A percentile compares a stretch with the other conserved stretches of the same genome.
These are phyloP conservation scores for Schizothorax lantsangensis DNA, from an alignment of 2,797 vertebrate genomes.

Conservation along the genomic window DNA sequence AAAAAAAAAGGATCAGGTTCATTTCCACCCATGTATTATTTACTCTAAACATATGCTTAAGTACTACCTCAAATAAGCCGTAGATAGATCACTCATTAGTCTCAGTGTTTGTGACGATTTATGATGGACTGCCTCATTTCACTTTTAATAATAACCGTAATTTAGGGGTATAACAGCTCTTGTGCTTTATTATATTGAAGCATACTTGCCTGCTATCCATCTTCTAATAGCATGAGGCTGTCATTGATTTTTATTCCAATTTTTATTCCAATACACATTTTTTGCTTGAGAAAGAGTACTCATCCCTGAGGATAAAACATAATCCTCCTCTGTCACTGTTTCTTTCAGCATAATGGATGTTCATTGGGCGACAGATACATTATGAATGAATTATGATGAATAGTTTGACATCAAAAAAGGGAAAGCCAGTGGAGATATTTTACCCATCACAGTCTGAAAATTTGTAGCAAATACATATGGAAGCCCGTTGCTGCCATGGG, in stretches of 20 bases:
- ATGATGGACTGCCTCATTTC: constrained; percentile 69
- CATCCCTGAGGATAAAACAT: constrained; percentile 19
- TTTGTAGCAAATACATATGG: background rate
- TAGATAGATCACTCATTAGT: constrained; percentile 56
- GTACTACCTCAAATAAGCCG: too few relatives aligned
- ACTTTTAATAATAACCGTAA: constrained; percentile 70
- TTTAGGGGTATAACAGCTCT: constrained; percentile 66
- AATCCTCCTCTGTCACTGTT: constrained; percentile 1
- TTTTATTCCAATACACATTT: constrained; percentile 10
- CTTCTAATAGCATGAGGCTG: constrained; percentile 60
- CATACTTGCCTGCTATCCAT: constrained; percentile 56
- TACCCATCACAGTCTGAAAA: background rate
- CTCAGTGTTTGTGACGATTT: constrained; percentile 46
- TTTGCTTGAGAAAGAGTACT: background rate
- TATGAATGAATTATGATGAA: background rate
- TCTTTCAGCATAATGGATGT: constrained; percentile 2
- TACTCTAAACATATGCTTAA: too few relatives aligned
- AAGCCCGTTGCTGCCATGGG: too few relatives aligned
- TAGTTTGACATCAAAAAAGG: background rate
- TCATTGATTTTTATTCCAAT: constrained; percentile 42
- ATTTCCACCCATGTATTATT: too few relatives aligned
- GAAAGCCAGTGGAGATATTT: background rate
- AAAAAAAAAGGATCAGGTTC: too few relatives aligned
- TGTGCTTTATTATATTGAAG: constrained; percentile 64
- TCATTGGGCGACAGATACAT: background rate